Evolutionary conservation across 2,797 vertebrate genomes (phyloP), one percentile per base, ranked within the genome.

Genomic region (Glossophaga mutica): DNA sequence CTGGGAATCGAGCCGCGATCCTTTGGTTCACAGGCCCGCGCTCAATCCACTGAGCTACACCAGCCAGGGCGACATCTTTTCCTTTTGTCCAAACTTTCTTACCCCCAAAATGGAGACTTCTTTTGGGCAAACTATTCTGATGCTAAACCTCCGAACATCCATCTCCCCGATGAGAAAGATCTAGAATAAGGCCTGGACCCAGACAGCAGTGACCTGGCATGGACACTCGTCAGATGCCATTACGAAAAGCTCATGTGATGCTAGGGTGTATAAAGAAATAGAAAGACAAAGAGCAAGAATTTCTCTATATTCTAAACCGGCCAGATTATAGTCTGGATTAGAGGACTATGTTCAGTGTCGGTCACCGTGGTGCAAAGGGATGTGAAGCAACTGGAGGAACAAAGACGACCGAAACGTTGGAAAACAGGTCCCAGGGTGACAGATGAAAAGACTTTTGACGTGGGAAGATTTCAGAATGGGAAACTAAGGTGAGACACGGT

Each of bases 361-460:
- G 77, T 96, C 87, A 84, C 24, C 0, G 0, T 1, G 59, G 67
- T 96, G 96, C 90, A 97, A 92, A 96, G 94, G 68, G 84, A 86
- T 48, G 84, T 87, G 96, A 94, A 71, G 85, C 96, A 92, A 94
- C n/a, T 39, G 46, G 29, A 82, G 68, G 42, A 73, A 65, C 62
- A 19, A 48, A 42, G 21, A 94, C 90, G 93, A 97, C 94, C 71
- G 97, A 96, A 96, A 93, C 14, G 18, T 39, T 95, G 74, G 94
- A 74, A 91, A 93, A 71, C n/a, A 85, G 78, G 91, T 44, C 9
- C 37, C 16, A 29, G 81, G 73, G 88, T 57, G 85, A 92, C 97
- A 97, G 82, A 91, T 62, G 70, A 74, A 82, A 91, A 82, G n/a
- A 55, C 67, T 70, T n/a, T 59, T 95, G 59, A 67, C 68, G 78